These are phyloP conservation scores for Pseudomugil tenellus DNA, from an alignment of 2,797 vertebrate species.

Conservation along the genomic window DNA sequence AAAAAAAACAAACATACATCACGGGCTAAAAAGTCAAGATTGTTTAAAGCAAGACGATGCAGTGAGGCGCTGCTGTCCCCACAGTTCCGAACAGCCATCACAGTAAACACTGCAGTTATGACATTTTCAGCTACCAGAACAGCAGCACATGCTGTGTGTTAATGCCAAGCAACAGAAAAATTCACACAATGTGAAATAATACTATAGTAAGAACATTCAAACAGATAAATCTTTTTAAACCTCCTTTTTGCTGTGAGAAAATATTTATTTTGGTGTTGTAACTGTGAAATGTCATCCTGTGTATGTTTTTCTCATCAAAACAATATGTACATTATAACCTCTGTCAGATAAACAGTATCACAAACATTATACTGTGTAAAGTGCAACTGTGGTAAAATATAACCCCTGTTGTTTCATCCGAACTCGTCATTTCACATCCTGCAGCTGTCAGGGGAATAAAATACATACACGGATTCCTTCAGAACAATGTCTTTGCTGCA, in stretches of 20 bases:
- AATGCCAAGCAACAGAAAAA: slow-evolving; percentile 14
- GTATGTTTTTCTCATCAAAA: neutral
- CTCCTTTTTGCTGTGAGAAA: neutral
- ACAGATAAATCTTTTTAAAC: neutral
- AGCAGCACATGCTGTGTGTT: slow-evolving; percentile 12
- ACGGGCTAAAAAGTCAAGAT: slow-evolving; percentile 34
- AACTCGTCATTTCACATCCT: slow-evolving; percentile 6
- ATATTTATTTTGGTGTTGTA: neutral
- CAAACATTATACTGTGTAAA: slow-evolving; percentile 20
- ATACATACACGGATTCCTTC: neutral
- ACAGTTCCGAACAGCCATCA: slow-evolving; percentile 15
- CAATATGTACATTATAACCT: neutral
- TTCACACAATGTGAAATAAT: neutral
- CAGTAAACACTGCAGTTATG: slow-evolving; percentile 45
- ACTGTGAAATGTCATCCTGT: slow-evolving; percentile 10
- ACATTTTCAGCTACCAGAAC: slow-evolving; percentile 49
- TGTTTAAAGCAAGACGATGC: slow-evolving; percentile 46
- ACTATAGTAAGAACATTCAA: neutral
- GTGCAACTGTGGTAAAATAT: neutral
- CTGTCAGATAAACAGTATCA: slow-evolving; percentile 3
- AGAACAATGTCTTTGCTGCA: slow-evolving; percentile 18
- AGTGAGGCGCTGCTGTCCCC: slow-evolving; percentile 16
- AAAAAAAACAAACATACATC: slow-evolving; percentile 45
- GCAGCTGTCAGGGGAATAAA: neutral
- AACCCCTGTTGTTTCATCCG: neutral